Evolutionary conservation across 2,797 vertebrate genomes (phyloP).

Genomic region (Muscicapa striata): DNA sequence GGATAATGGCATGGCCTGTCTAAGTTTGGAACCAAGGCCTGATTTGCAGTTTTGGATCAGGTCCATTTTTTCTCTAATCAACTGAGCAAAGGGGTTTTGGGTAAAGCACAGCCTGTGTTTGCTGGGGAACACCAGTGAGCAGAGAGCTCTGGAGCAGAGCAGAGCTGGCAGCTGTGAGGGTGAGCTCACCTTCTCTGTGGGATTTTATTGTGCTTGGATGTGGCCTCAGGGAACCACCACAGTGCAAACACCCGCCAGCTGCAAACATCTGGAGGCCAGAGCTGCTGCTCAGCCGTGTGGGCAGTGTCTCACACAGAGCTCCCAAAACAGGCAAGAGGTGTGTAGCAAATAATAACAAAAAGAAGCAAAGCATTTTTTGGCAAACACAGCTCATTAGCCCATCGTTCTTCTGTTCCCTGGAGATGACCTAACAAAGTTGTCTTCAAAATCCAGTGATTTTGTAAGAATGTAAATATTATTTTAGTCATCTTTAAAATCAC

Average conservation of each 20-base stretch:
- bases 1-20: not conserved
- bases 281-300: not conserved
- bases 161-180: not conserved
- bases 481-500: slow-evolving; percentile 39
- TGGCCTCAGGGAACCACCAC: not conserved
- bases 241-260: not conserved
- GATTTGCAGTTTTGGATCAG: not conserved
- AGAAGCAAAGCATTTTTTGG: slow-evolving; percentile 8
- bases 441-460: slow-evolving; percentile 45
- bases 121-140: not conserved
- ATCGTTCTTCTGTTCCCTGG: slow-evolving; percentile 2
- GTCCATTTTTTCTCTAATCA: not conserved
- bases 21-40: not conserved
- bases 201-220: slow-evolving; percentile 17
- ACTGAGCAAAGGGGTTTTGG: not conserved
- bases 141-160: not conserved
- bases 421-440: slow-evolving; percentile 11
- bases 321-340: not conserved
- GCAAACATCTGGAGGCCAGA: slow-evolving; percentile 54
- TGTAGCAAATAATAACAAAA: slow-evolving; percentile 18
- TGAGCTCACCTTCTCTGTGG: not conserved
- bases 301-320: not conserved
- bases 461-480: slow-evolving; percentile 48
- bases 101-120: not conserved
- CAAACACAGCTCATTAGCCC: slow-evolving; percentile 1